Evolutionary conservation across 1,140 invertebrate genomes (phyloP).

Genomic region (Pantala flavescens): DNA sequence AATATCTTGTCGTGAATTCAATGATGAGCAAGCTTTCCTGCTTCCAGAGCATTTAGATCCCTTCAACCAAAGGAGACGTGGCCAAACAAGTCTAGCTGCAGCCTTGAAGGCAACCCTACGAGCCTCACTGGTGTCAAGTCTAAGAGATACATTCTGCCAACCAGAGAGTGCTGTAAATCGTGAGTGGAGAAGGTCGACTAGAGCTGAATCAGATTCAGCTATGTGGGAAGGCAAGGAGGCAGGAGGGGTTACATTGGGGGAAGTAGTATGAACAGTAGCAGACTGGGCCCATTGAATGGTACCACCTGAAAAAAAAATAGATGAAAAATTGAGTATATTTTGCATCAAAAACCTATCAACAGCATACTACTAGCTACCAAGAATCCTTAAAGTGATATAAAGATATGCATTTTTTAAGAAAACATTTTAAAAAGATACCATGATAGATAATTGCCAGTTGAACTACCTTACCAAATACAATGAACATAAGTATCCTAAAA

Average conservation of each 20-base stretch:
- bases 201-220: constrained; percentile 47
- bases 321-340: constrained; percentile 17
- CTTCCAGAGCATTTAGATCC: constrained; percentile 14
- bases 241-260: constrained; percentile 25
- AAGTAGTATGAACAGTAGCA: neutral
- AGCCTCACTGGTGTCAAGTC: constrained; percentile 65
- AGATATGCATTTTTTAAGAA: too few species aligned
- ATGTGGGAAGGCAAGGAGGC: constrained; percentile 50
- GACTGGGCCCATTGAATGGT: constrained; percentile 57
- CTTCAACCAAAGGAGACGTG: constrained; percentile 40
- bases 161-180: constrained; percentile 42
- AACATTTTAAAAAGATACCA: too few species aligned
- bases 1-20: constrained; percentile 32
- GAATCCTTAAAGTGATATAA: too few species aligned
- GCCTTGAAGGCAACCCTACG: constrained; percentile 58
- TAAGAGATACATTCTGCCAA: constrained; percentile 59
- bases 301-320: constrained; percentile 35
- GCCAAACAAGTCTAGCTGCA: constrained; percentile 63
- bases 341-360: too few species aligned
- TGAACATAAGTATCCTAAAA: too few species aligned
- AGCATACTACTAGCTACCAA: too few species aligned
- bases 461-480: too few species aligned
- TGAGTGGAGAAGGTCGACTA: constrained; percentile 45
- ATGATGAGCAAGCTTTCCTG: neutral
- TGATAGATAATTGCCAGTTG: too few species aligned